Evolutionary conservation across 2,113 vertebrate genomes (phyloP).

Genomic region (Lampris incognitus): DNA sequence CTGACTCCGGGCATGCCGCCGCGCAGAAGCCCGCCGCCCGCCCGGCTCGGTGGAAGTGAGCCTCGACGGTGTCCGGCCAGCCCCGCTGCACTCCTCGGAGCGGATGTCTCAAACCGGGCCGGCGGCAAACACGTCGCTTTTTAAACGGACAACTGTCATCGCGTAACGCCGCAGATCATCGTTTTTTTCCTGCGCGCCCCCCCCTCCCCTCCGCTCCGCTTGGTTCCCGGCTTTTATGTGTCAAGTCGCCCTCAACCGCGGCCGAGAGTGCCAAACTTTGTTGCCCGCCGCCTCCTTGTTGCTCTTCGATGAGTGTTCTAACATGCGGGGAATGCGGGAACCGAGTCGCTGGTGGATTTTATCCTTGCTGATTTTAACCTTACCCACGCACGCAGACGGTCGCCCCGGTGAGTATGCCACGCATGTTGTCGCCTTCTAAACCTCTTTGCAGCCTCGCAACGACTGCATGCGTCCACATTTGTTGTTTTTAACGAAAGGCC

Average conservation of each 20-base stretch:
- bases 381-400: slow-evolving; percentile 90
- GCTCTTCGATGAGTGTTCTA: slow-evolving; percentile 92
- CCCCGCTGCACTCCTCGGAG: slow-evolving; percentile 68
- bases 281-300: slow-evolving; percentile 80
- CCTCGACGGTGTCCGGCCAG: slow-evolving; percentile 63
- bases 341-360: slow-evolving; percentile 93
- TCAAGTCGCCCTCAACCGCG: slow-evolving; percentile 60
- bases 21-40: slow-evolving; percentile 75
- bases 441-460: not conserved
- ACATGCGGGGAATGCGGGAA: slow-evolving; percentile 97
- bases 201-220: slow-evolving; percentile 56
- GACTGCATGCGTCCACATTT: not conserved
- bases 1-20: slow-evolving; percentile 79
- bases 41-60: slow-evolving; percentile 69
- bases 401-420: slow-evolving; percentile 89
- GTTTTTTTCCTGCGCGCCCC: too few species aligned
- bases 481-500: not conserved
- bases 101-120: slow-evolving; percentile 55
- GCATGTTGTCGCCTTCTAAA: slow-evolving; percentile 17
- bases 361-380: slow-evolving; percentile 91
- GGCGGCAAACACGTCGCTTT: slow-evolving; percentile 61
- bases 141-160: slow-evolving; percentile 41
- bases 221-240: slow-evolving; percentile 57
- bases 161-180: slow-evolving; percentile 27
- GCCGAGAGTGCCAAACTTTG: slow-evolving; percentile 75